Evolutionary conservation across 1,140 invertebrate species (phyloP).

Genomic region (Aethina tumida): DNA sequence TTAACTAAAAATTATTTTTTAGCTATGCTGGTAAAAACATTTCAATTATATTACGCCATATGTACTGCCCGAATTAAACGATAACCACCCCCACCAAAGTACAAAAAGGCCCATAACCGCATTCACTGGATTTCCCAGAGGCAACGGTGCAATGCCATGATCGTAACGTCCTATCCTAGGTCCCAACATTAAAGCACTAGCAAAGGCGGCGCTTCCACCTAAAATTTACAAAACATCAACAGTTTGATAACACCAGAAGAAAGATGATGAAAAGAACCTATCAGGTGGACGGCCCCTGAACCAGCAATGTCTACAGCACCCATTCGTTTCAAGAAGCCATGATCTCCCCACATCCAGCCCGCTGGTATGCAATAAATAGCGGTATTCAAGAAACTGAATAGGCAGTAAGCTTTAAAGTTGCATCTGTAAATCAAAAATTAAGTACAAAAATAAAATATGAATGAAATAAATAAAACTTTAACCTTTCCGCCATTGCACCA

Average conservation of each 20-base stretch:
- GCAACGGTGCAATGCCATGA: conserved; percentile 59
- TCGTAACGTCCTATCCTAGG: conserved; percentile 82
- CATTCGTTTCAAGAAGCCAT: conserved; percentile 71
- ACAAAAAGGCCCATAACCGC: conserved; percentile 87
- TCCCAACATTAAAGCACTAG: conserved; percentile 81
- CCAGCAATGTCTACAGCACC: conserved; percentile 85
- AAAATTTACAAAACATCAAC: neutral
- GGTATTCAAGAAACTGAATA: conserved; percentile 85
- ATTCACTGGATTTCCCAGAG: conserved; percentile 81
- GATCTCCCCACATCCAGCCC: conserved; percentile 85
- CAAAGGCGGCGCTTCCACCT: conserved; percentile 61
- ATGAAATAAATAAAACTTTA: conserved; percentile 11
- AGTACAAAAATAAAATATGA: neutral
- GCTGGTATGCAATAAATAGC: conserved; percentile 86
- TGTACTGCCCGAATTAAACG: conserved; percentile 87
- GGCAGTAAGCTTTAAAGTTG: conserved; percentile 82
- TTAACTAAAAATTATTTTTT: conserved; percentile 40
- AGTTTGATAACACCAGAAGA: no score
- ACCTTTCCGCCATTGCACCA: conserved; percentile 85
- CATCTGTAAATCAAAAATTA: conserved; percentile 43
- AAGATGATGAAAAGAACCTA: conserved; percentile 53
- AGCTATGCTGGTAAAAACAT: neutral
- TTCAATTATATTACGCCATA: conserved; percentile 54
- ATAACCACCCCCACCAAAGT: conserved; percentile 91
- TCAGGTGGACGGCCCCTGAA: conserved; percentile 85